phyloP scores from a whole-genome alignment of 1,140 invertebrate genomes.

The Drosophila repletoides region DNA sequence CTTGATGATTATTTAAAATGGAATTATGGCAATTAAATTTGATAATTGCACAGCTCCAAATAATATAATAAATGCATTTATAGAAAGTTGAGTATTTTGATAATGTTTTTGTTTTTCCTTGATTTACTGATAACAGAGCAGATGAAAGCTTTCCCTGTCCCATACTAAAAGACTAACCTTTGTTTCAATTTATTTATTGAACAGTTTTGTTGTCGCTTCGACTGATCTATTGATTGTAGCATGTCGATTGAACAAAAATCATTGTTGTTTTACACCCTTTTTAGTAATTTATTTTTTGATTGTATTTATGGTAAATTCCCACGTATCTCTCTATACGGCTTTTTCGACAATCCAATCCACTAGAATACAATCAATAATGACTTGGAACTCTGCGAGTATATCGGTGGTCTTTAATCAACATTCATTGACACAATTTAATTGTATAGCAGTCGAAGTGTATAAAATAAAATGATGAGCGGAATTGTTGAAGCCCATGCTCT shows the following conservation, averaged over 20 bases:
- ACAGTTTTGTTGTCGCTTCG: slow-evolving; percentile 4
- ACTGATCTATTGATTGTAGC: slow-evolving; percentile 7
- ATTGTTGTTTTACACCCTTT: too few species aligned
- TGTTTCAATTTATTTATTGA: too few species aligned
- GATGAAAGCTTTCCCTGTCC: too few species aligned
- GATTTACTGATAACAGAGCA: too few species aligned
- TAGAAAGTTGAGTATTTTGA: too few species aligned
- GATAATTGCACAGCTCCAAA: too few species aligned
- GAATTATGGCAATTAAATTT: too few species aligned
- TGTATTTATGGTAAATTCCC: slow-evolving; percentile 27
- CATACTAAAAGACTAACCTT: too few species aligned
- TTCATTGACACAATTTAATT: slow-evolving; percentile 78
- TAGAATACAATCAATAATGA: slow-evolving; percentile 59
- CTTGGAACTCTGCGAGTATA: slow-evolving; percentile 16
- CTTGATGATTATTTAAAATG: too few species aligned
- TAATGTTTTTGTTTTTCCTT: too few species aligned
- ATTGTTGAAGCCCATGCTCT: slow-evolving; percentile 4
- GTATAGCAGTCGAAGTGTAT: slow-evolving; percentile 25
- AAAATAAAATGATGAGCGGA: slow-evolving; percentile 38
- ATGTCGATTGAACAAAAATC: too few species aligned
- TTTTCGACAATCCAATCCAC: slow-evolving; percentile 23
- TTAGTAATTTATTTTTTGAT: neutral
- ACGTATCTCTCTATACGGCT: neutral
- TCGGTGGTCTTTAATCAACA: slow-evolving; percentile 66
- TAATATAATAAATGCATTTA: too few species aligned